Percentiles rank a stretch among this genome's conserved stretches.
Evolutionary conservation across 1,140 invertebrate genomes (phyloP).

Genomic region (Tetragonula clypearis): DNA sequence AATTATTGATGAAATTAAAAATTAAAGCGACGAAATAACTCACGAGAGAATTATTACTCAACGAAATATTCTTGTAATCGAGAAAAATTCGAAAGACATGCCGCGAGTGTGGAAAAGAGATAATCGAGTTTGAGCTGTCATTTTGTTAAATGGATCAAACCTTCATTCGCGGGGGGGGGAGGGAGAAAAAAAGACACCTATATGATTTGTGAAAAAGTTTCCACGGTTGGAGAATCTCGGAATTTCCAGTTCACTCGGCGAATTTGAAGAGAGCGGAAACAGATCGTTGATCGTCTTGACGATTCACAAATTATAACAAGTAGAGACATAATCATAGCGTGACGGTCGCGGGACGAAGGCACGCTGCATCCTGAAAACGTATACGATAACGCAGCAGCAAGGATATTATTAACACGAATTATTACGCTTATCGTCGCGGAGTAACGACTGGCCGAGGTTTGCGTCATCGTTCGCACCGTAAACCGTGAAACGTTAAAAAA

Average conservation of each 20-base stretch:
- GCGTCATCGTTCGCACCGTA: neutral
- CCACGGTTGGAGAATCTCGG: too few relatives aligned
- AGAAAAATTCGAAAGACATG: too few relatives aligned
- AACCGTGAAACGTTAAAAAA: slow-evolving; percentile 9
- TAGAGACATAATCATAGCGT: slow-evolving; percentile 37
- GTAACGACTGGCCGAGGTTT: neutral
- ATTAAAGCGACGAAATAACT: too few relatives aligned
- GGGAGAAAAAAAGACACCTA: too few relatives aligned
- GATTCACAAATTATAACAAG: slow-evolving; percentile 34
- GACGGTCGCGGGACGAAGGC: slow-evolving; percentile 45
- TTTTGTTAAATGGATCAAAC: too few relatives aligned
- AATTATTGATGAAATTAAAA: neutral
- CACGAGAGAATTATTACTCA: too few relatives aligned
- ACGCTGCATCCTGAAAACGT: neutral
- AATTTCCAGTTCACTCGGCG: neutral
- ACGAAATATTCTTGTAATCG: too few relatives aligned
- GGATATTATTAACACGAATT: slow-evolving; percentile 58
- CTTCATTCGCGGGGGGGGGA: too few relatives aligned
- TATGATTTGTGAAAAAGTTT: too few relatives aligned
- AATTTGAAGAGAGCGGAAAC: slow-evolving; percentile 27
- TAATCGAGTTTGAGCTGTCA: too few relatives aligned
- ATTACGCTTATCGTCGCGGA: slow-evolving; percentile 40
- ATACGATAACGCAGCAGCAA: slow-evolving; percentile 68
- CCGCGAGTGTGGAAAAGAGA: too few relatives aligned
- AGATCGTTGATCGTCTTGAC: slow-evolving; percentile 28